Conservation (phyloP, 2,113 vertebrate species). For the Corythoichthys intestinalis region DNA sequence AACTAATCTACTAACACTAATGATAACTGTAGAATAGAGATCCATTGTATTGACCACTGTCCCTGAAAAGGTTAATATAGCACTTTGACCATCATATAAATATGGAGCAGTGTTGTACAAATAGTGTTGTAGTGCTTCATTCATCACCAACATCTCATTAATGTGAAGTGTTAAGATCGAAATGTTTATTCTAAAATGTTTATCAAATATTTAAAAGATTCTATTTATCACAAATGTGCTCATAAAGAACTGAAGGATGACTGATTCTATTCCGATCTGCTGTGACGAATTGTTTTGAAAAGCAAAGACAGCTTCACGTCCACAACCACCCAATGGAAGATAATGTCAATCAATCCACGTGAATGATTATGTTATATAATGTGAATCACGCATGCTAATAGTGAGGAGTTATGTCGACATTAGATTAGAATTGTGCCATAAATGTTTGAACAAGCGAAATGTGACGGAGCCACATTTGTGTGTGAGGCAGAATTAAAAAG, state of each 20-base stretch:
- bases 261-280: neutral
- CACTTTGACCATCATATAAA: no score
- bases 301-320: conserved; percentile 22
- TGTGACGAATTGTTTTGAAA: neutral
- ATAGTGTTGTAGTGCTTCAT: neutral
- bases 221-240: neutral
- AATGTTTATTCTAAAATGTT: neutral
- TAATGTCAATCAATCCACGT: conserved; percentile 10
- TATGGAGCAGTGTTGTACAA: neutral
- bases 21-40: no score
- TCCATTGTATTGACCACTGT: no score
- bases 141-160: neutral
- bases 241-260: neutral
- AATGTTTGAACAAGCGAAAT: conserved; percentile 48
- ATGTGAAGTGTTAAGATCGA: neutral
- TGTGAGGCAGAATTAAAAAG: conserved; percentile 61
- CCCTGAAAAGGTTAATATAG: no score
- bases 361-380: conserved; percentile 30
- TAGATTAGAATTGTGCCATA: conserved; percentile 44
- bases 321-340: neutral
- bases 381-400: conserved; percentile 44
- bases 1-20: no score
- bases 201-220: neutral
- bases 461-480: conserved; percentile 27
- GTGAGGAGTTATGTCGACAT: conserved; percentile 18